Percentiles rank a stretch among this genome's conserved stretches.
These are phyloP conservation scores for Apamea sordens DNA, from an alignment of 2,888 invertebrate species.

Conservation along the genomic window DNA sequence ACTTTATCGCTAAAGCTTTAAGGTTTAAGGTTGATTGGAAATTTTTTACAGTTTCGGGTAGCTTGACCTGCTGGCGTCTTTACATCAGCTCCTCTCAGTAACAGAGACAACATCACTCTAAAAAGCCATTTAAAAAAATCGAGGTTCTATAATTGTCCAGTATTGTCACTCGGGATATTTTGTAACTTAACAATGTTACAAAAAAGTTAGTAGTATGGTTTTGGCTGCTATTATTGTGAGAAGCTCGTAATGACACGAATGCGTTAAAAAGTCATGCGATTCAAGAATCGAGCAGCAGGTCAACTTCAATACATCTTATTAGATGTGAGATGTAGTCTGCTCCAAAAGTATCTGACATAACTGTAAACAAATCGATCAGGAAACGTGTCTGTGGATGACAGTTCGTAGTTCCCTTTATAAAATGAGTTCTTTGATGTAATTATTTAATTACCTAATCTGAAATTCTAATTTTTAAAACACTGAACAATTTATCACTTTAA, in stretches of 20 bases:
- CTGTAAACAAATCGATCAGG: background rate
- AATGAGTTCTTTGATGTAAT: background rate
- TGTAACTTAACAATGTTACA: background rate
- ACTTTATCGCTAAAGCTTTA: too few species aligned
- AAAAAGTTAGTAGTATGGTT: background rate
- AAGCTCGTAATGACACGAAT: background rate
- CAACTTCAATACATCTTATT: slow-evolving; percentile 30
- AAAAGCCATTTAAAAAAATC: too few species aligned
- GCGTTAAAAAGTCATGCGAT: background rate
- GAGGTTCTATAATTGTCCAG: background rate
- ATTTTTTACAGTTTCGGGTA: too few species aligned
- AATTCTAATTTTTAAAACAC: background rate
- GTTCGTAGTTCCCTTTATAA: background rate
- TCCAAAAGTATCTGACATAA: background rate
- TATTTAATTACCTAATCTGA: background rate
- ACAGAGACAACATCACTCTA: too few species aligned
- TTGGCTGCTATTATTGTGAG: background rate
- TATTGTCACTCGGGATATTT: background rate
- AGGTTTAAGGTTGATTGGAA: too few species aligned
- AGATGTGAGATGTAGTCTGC: slow-evolving; percentile 17
- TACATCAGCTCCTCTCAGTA: background rate
- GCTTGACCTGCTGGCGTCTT: too few species aligned
- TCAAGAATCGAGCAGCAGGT: slow-evolving; percentile 22
- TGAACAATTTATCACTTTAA: background rate
- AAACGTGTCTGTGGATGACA: background rate